Base-by-base conservation (phyloP, 2,888 invertebrate species). In the Sarcophaga rosellei region DNA sequence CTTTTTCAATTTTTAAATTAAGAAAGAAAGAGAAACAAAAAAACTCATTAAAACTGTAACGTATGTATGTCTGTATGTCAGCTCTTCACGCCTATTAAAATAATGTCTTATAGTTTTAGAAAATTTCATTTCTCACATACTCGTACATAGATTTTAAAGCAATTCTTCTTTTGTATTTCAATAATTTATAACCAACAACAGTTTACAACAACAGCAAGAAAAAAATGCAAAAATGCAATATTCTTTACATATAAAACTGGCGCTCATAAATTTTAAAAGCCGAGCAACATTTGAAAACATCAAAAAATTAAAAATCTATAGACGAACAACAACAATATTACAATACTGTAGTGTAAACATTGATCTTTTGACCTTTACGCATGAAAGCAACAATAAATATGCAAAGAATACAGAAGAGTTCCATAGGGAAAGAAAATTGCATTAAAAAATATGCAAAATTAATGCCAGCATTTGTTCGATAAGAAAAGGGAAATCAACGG, bases 361-460 rank as follows among this genome's bases (percentile, higher is more conserved):
- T 91, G 91, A 90, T 91, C 91, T 90, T 89, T 90, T 91, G 91
- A 91, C 91, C 91, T 91, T 91, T 90, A 89, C 89, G 91, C 90
- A 87, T 91, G 91, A 91, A 89, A 89, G 85, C 88, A 89, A 88
- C 88, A 89, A 88, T 89, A 90, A 89, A 78, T 81, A 81, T 86
- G 86, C 81, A 86, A 80, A 86, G 17, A 53, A 15, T 15, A 53
- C 53, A 53, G 17, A 73, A 74, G 20, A 72, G 53, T 45, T 25
- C 23, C 65, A 8, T 47, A 25, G 53, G 47, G 44, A 53, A 57
- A 25, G 63, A 72, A 72, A 72, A n/a, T n/a, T 75, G 79, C 79
- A 80, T 72, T n/a, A n/a, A 70, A 75, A 70, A 65, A 76, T 75
- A 84, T 80, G 70, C 57, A 84, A 83, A 84, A 69, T 21, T 59